phyloP scores from a whole-genome alignment of 2,113 vertebrate species.

The Triplophysa siluroides region DNA sequence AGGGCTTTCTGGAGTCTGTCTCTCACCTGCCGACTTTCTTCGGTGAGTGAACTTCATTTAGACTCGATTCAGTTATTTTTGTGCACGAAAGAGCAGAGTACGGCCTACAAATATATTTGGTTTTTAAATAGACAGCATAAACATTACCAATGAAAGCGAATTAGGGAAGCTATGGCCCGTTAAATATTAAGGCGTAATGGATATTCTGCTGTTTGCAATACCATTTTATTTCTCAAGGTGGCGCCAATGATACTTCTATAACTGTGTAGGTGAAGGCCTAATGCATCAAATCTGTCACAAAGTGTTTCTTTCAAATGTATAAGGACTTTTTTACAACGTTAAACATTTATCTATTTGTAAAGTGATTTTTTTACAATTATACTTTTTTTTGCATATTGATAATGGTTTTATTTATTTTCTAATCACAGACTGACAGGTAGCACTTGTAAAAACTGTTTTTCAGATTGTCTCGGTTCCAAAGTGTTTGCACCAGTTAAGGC shows the following conservation, averaged over 20 bases:
- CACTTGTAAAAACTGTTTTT: constrained; percentile 30
- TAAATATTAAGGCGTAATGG: constrained; percentile 15
- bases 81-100: background rate
- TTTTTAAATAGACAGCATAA: background rate
- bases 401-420: background rate
- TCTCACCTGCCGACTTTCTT: constrained; percentile 87
- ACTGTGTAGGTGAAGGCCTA: too few relatives aligned
- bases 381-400: background rate
- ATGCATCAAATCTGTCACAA: too few relatives aligned
- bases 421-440: background rate
- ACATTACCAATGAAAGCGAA: background rate
- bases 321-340: too few relatives aligned
- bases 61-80: background rate
- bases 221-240: background rate
- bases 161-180: background rate
- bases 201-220: background rate
- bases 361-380: too few relatives aligned
- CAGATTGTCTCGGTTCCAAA: constrained; percentile 90
- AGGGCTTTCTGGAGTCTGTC: constrained; percentile 83
- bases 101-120: background rate
- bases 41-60: constrained; percentile 74
- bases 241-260: background rate
- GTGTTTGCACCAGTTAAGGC: constrained; percentile 89
- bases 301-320: too few relatives aligned
- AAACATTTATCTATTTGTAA: too few relatives aligned